phyloP scores from a whole-genome alignment of 2,797 vertebrate species.

The Epinephelus coioides region DNA sequence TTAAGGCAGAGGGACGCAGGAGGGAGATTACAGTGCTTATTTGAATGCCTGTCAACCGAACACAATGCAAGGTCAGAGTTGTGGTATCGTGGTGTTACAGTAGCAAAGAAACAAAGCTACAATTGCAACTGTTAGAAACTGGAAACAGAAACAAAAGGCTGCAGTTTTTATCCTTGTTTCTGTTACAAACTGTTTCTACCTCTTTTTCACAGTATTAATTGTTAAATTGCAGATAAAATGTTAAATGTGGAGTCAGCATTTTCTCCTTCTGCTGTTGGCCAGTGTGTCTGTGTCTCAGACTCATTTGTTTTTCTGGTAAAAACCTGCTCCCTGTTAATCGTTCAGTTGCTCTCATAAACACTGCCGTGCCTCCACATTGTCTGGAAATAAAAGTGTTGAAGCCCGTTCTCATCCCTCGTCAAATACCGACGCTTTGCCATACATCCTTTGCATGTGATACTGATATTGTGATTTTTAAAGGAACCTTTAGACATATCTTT shows the following conservation, averaged over 20 bases:
- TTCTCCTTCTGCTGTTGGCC: slow-evolving; percentile 6
- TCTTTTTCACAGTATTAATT: not conserved
- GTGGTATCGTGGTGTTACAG: not conserved
- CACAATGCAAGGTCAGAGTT: slow-evolving; percentile 11
- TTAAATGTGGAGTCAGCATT: slow-evolving; percentile 9
- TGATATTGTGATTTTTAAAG: too few species aligned
- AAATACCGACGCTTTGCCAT: too few species aligned
- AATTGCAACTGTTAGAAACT: not conserved
- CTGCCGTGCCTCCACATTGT: not conserved
- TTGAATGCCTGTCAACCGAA: not conserved
- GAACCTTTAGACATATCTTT: too few species aligned
- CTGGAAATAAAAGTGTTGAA: too few species aligned
- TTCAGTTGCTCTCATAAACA: not conserved
- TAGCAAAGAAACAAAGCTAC: not conserved
- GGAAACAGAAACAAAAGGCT: not conserved
- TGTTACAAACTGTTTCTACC: not conserved
- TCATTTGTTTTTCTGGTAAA: not conserved
- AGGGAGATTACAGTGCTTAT: not conserved
- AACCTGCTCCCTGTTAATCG: not conserved
- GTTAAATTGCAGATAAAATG: not conserved
- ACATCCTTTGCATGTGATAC: too few species aligned
- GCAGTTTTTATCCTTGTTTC: not conserved
- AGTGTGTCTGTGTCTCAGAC: not conserved
- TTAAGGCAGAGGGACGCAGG: not conserved
- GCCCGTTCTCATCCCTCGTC: too few species aligned